Evolutionary conservation across 2,113 vertebrate species (phyloP), one percentile per base, ranked within the genome.

Genomic region (Aldabrachelys gigantea): DNA sequence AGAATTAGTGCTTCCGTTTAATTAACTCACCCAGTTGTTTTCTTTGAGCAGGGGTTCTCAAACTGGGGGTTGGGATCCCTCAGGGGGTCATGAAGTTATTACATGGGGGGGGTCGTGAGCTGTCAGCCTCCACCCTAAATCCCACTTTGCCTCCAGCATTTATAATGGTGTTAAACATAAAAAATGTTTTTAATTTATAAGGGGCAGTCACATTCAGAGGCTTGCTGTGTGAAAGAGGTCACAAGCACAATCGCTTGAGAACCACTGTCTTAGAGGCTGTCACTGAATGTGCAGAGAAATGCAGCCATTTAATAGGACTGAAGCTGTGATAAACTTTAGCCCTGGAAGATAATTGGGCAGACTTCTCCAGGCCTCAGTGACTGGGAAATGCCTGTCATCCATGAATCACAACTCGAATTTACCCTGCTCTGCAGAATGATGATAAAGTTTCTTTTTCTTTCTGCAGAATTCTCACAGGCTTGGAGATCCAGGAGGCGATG

Each of bases 361-460:
- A 38, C 21, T 10, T 72, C 35, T 16, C 35, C 65, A 12, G 12
- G 90, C 21, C 31, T 78, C 56, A 17, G 8, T 0, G 1, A 41
- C n/a, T 2, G 9, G 54, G 17, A 87, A 83, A 41, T 2, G n/a
- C 35, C 65, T 78, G 41, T 47, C 1, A 6, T 31, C 56, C 24
- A 0, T 41, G 8, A 2, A 6, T 44, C 41, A 8, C 0, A 0
- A 4, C 31, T 41, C 7, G 13, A 44, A 0, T 14, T 57, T 6
- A 14, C 9, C 49, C 27, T 89, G 14, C 19, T 53, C 49, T 83
- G 44, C 38, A 85, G 87, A 78, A 54, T 1, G 0, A 52, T 11
- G 22, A 1, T 4, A 8, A 53, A 89, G 2, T 24, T 35, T 22
- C 24, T 3, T 3, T 41, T 41, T 35, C 87, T 11, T 29, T 89